phyloP scores from a whole-genome alignment of 2,113 vertebrate genomes.

The Clarias macrocephalus region DNA sequence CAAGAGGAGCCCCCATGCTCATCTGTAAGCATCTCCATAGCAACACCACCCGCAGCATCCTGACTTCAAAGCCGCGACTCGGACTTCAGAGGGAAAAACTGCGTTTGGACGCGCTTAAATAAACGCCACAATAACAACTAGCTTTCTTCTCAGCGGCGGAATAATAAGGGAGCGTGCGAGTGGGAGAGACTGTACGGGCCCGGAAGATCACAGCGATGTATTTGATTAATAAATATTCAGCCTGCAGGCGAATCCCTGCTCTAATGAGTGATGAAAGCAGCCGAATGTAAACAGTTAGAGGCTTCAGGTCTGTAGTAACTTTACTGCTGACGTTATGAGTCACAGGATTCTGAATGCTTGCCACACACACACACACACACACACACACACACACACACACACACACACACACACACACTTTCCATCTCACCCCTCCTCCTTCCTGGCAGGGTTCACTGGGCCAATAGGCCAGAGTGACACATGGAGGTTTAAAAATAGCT shows the following conservation, averaged over 20 bases:
- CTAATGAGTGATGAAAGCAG: neutral
- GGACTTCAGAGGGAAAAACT: slow-evolving; percentile 33
- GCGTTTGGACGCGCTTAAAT: slow-evolving; percentile 11
- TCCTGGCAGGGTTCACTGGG: slow-evolving; percentile 57
- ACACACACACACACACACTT: slow-evolving; percentile 26
- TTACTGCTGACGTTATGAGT: slow-evolving; percentile 29
- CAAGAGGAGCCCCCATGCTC: slow-evolving; percentile 36
- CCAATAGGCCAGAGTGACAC: slow-evolving; percentile 52
- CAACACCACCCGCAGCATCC: slow-evolving; percentile 44
- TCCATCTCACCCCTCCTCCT: slow-evolving; percentile 35
- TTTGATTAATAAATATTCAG: slow-evolving; percentile 1
- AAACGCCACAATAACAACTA: slow-evolving; percentile 11
- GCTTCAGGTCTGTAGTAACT: slow-evolving; percentile 29
- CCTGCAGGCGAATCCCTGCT: neutral
- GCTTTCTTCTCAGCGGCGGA: neutral
- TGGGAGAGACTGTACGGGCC: neutral
- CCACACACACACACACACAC: slow-evolving; percentile 29
- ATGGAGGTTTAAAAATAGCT: slow-evolving; percentile 54
- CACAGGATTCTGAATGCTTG: slow-evolving; percentile 26
- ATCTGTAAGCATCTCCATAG: slow-evolving; percentile 41
- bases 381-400: slow-evolving; percentile 31
- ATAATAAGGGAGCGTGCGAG: neutral
- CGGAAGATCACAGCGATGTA: neutral
- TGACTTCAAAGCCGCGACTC: slow-evolving; percentile 25
- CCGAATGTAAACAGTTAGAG: slow-evolving; percentile 10